phyloP scores from a whole-genome alignment of 2,113 vertebrate genomes.

The Mobula hypostoma region DNA sequence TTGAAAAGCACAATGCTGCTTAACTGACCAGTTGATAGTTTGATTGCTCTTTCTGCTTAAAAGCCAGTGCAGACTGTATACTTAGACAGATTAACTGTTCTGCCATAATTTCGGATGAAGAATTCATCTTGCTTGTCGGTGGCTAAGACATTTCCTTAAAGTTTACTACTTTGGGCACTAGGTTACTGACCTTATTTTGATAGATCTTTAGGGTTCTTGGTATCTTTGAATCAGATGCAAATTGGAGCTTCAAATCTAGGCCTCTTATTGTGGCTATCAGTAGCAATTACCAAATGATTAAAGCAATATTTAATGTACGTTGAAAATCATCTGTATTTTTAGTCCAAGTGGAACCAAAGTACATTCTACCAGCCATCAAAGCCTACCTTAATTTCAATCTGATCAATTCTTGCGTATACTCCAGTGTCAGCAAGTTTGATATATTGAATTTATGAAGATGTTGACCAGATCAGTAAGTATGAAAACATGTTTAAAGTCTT shows the following conservation, averaged over 20 bases:
- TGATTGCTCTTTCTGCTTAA: not conserved
- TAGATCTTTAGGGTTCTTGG: not conserved
- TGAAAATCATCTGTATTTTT: not conserved
- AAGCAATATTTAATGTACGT: not conserved
- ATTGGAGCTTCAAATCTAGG: not conserved
- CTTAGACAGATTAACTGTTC: not conserved
- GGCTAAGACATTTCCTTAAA: not conserved
- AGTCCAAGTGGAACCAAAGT: not conserved
- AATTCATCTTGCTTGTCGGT: not conserved
- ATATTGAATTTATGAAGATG: not conserved
- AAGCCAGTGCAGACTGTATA: not conserved
- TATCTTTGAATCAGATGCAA: not conserved
- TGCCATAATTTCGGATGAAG: not conserved
- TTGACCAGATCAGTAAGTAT: not conserved
- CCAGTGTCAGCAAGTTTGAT: not conserved
- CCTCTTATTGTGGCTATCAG: not conserved
- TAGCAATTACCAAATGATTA: not conserved
- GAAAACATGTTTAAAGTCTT: not conserved
- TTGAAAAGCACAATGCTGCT: not conserved
- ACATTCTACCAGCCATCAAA: not conserved
- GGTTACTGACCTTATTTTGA: not conserved
- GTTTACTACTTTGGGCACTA: not conserved
- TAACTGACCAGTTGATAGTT: not conserved
- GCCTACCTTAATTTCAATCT: not conserved
- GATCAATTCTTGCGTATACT: not conserved